A percentile compares a stretch with the other conserved stretches of the same genome.
Evolutionary conservation across 2,797 vertebrate genomes (phyloP).

Genomic region (Silurus lanzhouensis): DNA sequence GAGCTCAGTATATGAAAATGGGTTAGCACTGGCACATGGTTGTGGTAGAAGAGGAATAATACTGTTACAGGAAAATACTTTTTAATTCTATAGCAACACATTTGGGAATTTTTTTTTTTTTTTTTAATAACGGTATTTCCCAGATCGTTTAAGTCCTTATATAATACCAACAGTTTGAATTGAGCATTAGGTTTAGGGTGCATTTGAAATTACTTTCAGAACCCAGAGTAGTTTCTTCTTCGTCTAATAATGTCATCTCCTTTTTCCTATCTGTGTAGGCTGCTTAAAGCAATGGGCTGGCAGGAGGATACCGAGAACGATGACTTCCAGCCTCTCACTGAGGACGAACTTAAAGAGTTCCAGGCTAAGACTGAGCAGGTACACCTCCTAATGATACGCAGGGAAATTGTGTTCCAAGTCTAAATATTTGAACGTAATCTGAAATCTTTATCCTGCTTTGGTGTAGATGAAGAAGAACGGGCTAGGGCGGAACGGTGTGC

Average conservation of each 20-base stretch:
- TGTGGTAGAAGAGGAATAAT: not conserved
- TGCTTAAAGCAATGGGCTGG: slow-evolving; percentile 99
- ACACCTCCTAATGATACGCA: slow-evolving; percentile 13
- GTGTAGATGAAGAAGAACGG: slow-evolving; percentile 91
- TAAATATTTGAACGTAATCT: too few relatives aligned
- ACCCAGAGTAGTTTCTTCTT: not conserved
- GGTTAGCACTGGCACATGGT: not conserved
- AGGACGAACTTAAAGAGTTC: slow-evolving; percentile 97
- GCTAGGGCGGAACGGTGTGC: slow-evolving; percentile 89
- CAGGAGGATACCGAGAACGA: slow-evolving; percentile 98
- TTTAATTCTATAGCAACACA: too few relatives aligned
- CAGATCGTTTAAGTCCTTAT: not conserved
- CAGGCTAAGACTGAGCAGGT: slow-evolving; percentile 98
- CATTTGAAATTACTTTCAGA: not conserved
- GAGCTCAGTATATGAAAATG: not conserved
- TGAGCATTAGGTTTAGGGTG: not conserved
- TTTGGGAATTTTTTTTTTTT: not conserved
- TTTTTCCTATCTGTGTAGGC: slow-evolving; percentile 67
- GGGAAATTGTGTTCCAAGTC: too few relatives aligned
- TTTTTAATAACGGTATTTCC: not conserved
- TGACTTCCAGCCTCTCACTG: slow-evolving; percentile 96
- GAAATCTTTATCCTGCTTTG: too few relatives aligned
- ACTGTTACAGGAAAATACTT: not conserved
- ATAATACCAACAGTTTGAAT: not conserved
- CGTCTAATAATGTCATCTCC: not conserved